Evolutionary conservation across 92 coral and sea anemone species (phyloP), one percentile per base, ranked within the genome.

Genomic region (Hydrozoanthus gracilis): DNA sequence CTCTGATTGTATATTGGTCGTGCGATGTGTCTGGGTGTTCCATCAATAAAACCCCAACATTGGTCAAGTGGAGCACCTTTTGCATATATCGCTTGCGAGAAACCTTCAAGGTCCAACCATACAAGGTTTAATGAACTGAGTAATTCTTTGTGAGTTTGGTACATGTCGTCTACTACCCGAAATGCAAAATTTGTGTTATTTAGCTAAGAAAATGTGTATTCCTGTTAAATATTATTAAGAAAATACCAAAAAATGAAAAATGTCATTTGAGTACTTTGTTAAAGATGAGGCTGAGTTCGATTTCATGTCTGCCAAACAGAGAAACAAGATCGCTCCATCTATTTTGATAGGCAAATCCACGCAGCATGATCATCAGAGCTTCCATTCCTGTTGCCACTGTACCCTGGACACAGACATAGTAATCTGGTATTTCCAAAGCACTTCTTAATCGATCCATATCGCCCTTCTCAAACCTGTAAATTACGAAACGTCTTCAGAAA

Each of bases 251-350:
- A 18, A 0, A 18, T 1, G 48, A 68, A 5, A 3, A 2, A 12
- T 20, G 11, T 13, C 2, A 69, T 44, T 83, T 84, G 71, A 66
- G 18, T 17, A 90, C 93, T 86, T 79, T 76, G 83, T 84, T 88
- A 82, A 92, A 92, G 17, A 90, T 92, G 51, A 88, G 66, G 52
- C 95, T 92, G 69, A 90, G 95, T 68, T 90, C 91, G 71, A 83
- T 80, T 82, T 86, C 92, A 1, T 51, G 69, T 83, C 91, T 87
- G 47, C 92, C 92, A 78, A 90, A 92, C 51, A 92, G 67, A 55
- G 75, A 83, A 44, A 78, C 89, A 86, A 92, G 84, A 72, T 90
- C 93, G 75, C 88, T 72, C 92, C 93, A 92, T 87, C 93, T 87
- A 74, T 86, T 90, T 20, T 91, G 92, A 54, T 90, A 90, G 7